Evolutionary conservation across 2,888 invertebrate genomes (phyloP).

Genomic region (Pseudoips prasinana): DNA sequence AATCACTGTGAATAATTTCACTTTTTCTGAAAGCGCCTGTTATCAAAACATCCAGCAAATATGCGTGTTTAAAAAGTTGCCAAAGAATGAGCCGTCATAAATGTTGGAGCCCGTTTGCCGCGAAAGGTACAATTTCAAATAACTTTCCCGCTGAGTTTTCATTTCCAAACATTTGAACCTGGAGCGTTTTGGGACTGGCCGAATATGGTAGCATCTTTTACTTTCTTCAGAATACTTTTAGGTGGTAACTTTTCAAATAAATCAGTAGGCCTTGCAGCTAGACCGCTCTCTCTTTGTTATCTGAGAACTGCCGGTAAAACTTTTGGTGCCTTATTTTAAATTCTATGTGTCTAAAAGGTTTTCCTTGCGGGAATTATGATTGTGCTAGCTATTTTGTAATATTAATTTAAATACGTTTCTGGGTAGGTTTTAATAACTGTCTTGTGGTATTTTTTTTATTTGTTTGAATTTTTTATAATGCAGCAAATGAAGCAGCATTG

Average conservation of each 20-base stretch:
- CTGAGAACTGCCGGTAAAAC: constrained; percentile 48
- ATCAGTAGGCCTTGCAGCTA: constrained; percentile 63
- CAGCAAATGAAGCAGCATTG: no score
- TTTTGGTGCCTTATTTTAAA: constrained; percentile 59
- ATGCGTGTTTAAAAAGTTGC: constrained; percentile 13
- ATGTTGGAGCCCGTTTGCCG: constrained; percentile 13
- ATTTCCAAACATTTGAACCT: constrained; percentile 33
- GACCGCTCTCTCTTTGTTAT: constrained; percentile 58
- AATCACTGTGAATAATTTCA: no score
- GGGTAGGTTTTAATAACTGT: no score
- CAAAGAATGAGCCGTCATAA: constrained; percentile 6
- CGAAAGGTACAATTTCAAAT: constrained; percentile 22
- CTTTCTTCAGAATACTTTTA: constrained; percentile 48
- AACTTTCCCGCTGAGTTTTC: constrained; percentile 30
- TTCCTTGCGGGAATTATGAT: constrained; percentile 26
- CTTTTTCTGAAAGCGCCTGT: no score
- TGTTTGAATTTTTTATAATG: no score
- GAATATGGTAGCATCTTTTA: constrained; percentile 51
- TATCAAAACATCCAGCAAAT: constrained; percentile 8
- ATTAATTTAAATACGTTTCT: no score
- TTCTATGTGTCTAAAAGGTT: constrained; percentile 48
- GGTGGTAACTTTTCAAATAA: constrained; percentile 70
- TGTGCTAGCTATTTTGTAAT: constrained; percentile 14
- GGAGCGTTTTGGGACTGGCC: constrained; percentile 48
- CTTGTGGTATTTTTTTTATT: no score